A percentile compares a stretch with the other conserved stretches of the same genome.
phyloP scores from a whole-genome alignment of 2,113 vertebrate genomes.

The Ceyx margarethae region DNA sequence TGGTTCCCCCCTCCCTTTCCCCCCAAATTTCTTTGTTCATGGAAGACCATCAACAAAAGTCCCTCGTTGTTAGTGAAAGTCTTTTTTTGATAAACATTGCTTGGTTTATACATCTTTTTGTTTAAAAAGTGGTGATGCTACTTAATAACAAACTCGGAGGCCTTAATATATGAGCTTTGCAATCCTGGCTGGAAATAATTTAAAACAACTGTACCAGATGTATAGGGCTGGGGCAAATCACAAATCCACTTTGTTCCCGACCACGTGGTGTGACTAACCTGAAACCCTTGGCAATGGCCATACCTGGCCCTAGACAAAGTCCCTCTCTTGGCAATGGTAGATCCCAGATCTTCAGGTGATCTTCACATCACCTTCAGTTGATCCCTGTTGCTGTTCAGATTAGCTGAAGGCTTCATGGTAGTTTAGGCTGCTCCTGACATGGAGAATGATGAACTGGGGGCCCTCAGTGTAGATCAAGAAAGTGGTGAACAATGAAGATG shows the following conservation, averaged over 20 bases:
- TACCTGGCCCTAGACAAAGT: neutral
- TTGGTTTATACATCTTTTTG: conserved; percentile 44
- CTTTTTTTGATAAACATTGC: conserved; percentile 38
- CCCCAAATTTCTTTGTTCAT: neutral
- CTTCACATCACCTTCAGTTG: neutral
- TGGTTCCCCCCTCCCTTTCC: neutral
- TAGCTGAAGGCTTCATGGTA: neutral
- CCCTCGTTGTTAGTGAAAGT: conserved; percentile 24
- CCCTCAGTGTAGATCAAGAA: neutral
- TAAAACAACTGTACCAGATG: conserved; percentile 6
- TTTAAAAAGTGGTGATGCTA: conserved; percentile 53
- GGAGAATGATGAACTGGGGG: neutral
- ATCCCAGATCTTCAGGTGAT: neutral
- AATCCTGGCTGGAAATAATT: conserved; percentile 31
- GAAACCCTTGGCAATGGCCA: neutral
- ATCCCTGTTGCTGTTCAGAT: neutral
- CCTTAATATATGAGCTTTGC: neutral
- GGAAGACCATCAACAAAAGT: conserved; percentile 30
- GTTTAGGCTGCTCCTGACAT: neutral
- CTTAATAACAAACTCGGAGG: conserved; percentile 60
- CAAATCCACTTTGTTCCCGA: neutral
- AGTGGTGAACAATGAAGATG: neutral
- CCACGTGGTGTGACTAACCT: neutral
- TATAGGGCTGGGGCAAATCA: neutral
- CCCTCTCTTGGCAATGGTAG: neutral